Conservation (phyloP, 1,140 invertebrate species). For the Babylonia areolata region DNA sequence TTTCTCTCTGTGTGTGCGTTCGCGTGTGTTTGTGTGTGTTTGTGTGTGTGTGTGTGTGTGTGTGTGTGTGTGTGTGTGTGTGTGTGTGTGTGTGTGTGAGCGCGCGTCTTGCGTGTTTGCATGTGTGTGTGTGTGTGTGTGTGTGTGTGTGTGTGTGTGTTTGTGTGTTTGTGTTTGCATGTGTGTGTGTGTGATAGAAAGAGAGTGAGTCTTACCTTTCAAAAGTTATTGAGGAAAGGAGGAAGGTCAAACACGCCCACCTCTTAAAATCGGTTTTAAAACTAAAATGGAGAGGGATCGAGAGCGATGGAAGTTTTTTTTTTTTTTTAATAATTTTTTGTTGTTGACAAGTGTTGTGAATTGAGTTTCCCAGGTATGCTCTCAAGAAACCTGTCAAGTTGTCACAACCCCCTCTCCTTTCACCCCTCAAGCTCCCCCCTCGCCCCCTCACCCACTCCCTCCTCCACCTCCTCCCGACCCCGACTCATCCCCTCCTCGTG, state of each 20-base stretch:
- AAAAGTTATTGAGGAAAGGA: too few species aligned
- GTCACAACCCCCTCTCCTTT: too few species aligned
- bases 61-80: not conserved
- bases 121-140: not conserved
- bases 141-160: not conserved
- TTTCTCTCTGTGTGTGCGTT: not conserved
- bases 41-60: conserved; percentile 12
- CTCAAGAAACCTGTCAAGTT: too few species aligned
- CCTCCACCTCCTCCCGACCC: not conserved
- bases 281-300: too few species aligned
- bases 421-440: not conserved
- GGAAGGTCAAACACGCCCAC: too few species aligned
- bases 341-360: too few species aligned
- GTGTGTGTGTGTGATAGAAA: not conserved
- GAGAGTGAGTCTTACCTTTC: too few species aligned
- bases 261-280: too few species aligned
- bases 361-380: too few species aligned
- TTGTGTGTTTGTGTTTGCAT: not conserved
- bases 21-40: not conserved
- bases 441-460: not conserved
- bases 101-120: not conserved
- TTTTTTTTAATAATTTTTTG: too few species aligned
- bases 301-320: too few species aligned
- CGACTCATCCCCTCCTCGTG: not conserved
- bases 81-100: not conserved